Evolutionary conservation across 2,888 invertebrate species (phyloP), one percentile per base, ranked within the genome.

Genomic region (Oscheius myriophilus): DNA sequence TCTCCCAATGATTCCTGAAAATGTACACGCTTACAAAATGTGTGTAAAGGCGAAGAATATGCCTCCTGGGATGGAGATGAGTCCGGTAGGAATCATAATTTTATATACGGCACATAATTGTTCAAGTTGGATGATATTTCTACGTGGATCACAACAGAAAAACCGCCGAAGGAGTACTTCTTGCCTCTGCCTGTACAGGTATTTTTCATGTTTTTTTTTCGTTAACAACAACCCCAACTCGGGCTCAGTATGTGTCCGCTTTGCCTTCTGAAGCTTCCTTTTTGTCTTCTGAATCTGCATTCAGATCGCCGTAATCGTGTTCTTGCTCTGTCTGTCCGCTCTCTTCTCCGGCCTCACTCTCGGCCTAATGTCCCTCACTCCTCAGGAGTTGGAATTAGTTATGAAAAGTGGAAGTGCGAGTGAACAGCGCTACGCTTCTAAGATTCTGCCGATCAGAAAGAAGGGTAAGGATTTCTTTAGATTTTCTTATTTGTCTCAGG

Each of bases 331-430:
- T 77, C 92, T 97, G 84, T 97, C 97, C 0, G 94, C 96, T 0
- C 89, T 98, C 1, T 98, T 98, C 88, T 96, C 96, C 66, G 98
- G 98, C 0, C 89, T 98, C 41, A 98, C 98, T 87, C 90, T 99
- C 42, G 90, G 98, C 0, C 89, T 98, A n/a, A 96, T 98, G 96
- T 92, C 97, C 0, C 88, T 98, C 86, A 96, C 97, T 87, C 91
- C 84, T 0, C 83, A 83, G 66, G 86, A 86, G 49, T 73, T 86
- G 76, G 80, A 82, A 69, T 72, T 86, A 7, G 85, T 86, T 52
- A 73, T 75, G 25, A 86, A 86, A 58, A 75, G 73, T 16, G 80
- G 80, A 18, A 82, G 84, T 1, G 65, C 70, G 9, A 77, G 71
- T 12, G 85, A 85, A 62, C 76, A 79, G 49, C 81, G 78, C 54